These are phyloP conservation scores for Helarctos malayanus DNA, from an alignment of 2,797 vertebrate species.

Conservation along the genomic window DNA sequence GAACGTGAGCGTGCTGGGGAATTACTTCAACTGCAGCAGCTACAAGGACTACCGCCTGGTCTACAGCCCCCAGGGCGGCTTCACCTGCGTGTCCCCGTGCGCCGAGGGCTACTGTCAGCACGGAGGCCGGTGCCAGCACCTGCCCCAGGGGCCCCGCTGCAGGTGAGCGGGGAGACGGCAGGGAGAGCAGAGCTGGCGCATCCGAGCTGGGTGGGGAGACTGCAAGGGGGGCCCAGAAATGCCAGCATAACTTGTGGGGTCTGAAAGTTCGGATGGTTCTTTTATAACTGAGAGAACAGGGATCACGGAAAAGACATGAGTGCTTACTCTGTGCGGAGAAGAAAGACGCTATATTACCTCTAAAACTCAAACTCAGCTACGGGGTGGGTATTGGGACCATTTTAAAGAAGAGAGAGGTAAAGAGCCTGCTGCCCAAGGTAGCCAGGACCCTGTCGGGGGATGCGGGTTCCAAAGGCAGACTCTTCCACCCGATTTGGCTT, in stretches of 20 bases:
- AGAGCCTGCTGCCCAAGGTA: neutral
- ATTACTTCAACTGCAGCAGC: constrained; percentile 75
- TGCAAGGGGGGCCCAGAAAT: neutral
- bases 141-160: constrained; percentile 82
- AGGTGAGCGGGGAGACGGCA: constrained; percentile 73
- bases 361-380: neutral
- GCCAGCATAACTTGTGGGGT: neutral
- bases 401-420: neutral
- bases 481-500: neutral
- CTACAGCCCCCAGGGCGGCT: neutral
- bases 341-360: neutral
- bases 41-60: constrained; percentile 84
- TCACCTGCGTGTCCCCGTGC: constrained; percentile 87
- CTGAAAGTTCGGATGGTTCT: neutral
- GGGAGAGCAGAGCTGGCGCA: too few relatives aligned
- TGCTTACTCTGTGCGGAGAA: neutral
- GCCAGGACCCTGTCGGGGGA: neutral
- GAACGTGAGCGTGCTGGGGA: constrained; percentile 69
- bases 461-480: neutral
- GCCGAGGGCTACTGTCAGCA: constrained; percentile 86
- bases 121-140: constrained; percentile 81
- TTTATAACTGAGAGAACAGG: neutral
- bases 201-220: neutral
- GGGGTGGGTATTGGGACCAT: neutral
- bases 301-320: neutral